These are phyloP conservation scores for Hetaerina titia DNA, from an alignment of 2,888 invertebrate genomes.

Conservation along the genomic window DNA sequence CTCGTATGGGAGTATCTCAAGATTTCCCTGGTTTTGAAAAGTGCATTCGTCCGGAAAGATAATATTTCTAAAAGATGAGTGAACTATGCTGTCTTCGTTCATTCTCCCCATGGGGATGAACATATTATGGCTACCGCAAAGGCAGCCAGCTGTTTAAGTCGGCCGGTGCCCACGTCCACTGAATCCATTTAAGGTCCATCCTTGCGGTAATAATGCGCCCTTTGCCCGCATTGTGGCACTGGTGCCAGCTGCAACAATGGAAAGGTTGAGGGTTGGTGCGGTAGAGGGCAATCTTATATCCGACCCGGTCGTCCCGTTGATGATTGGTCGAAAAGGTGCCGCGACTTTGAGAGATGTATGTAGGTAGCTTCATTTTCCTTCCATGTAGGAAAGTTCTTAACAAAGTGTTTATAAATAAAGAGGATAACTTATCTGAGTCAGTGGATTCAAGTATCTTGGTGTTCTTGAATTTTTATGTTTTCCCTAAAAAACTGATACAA, in stretches of 20 bases:
- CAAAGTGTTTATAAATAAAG: too few relatives aligned
- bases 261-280: background rate
- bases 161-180: slow-evolving; percentile 17
- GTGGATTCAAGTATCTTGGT: too few relatives aligned
- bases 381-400: too few relatives aligned
- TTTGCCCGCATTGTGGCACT: slow-evolving; percentile 43
- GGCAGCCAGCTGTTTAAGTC: slow-evolving; percentile 46
- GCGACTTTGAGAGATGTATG: background rate
- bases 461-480: too few relatives aligned
- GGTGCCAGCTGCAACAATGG: slow-evolving; percentile 12
- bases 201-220: slow-evolving; percentile 29
- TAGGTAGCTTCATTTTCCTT: too few relatives aligned
- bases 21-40: background rate
- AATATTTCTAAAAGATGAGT: slow-evolving; percentile 54
- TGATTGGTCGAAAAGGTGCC: background rate
- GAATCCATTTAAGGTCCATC: slow-evolving; percentile 30
- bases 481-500: too few relatives aligned
- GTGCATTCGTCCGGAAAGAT: slow-evolving; percentile 44
- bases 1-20: background rate
- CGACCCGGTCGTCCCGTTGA: background rate
- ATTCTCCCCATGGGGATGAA: slow-evolving; percentile 35
- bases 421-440: too few relatives aligned
- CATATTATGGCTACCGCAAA: slow-evolving; percentile 9
- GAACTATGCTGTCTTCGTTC: slow-evolving; percentile 27
- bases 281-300: background rate